Evolutionary conservation across 1,140 invertebrate genomes (phyloP).

Genomic region (Periplaneta americana): DNA sequence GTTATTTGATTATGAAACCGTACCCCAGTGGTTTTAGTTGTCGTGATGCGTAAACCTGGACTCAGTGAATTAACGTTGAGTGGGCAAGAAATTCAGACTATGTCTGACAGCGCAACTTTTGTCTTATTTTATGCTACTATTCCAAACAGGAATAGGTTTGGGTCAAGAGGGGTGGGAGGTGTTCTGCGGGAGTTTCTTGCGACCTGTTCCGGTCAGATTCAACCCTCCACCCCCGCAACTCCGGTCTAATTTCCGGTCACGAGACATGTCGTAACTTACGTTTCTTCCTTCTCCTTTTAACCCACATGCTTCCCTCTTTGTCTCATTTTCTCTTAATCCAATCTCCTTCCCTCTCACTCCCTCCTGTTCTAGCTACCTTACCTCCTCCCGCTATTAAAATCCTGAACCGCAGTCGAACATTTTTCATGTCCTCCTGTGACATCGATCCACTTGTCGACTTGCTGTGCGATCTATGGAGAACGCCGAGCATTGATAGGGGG

Average conservation of each 20-base stretch:
- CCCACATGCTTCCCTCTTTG: background rate
- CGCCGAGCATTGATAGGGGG: background rate
- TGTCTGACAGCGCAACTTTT: background rate
- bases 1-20: no score
- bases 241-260: background rate
- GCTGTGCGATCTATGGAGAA: background rate
- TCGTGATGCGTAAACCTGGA: background rate
- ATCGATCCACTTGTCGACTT: background rate
- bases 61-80: background rate
- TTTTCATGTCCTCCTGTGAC: background rate
- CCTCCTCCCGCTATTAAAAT: background rate
- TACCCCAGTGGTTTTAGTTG: no score
- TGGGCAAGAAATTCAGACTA: background rate
- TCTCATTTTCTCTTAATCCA: background rate
- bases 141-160: background rate
- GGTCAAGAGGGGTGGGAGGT: background rate
- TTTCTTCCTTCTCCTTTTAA: background rate
- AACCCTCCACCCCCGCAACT: background rate
- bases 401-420: background rate
- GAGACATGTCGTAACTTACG: background rate
- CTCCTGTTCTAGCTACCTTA: background rate
- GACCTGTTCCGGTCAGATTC: background rate
- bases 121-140: background rate
- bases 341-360: background rate
- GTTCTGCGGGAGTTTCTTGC: background rate